Conservation (phyloP, 1,140 invertebrate genomes). For the Pseudomyrmex dendroicus region DNA sequence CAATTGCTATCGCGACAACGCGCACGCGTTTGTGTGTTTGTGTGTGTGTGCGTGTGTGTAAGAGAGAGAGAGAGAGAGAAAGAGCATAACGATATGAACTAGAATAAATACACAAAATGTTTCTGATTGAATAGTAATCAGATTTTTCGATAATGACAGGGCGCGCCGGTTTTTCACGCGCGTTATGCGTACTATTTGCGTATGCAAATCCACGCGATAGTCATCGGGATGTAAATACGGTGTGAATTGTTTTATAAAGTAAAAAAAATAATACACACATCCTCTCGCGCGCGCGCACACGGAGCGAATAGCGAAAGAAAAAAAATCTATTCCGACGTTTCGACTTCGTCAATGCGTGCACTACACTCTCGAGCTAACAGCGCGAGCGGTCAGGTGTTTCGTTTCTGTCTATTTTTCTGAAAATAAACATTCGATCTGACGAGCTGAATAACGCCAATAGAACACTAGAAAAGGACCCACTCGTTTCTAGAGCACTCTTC, state of each 20-base stretch:
- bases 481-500: conserved; percentile 74
- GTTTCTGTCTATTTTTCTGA: conserved; percentile 74
- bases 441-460: conserved; percentile 73
- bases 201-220: conserved; percentile 37
- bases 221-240: conserved; percentile 21
- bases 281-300: no score
- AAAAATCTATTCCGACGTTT: conserved; percentile 56
- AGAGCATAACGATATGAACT: not conserved
- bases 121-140: conserved; percentile 46
- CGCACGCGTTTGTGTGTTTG: no score
- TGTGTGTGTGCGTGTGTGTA: no score
- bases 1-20: conserved; percentile 32
- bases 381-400: conserved; percentile 57
- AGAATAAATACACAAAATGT: conserved; percentile 38
- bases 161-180: conserved; percentile 3
- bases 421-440: conserved; percentile 75
- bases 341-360: conserved; percentile 60
- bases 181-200: conserved; percentile 56
- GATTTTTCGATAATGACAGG: conserved; percentile 35
- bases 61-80: no score
- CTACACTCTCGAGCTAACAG: conserved; percentile 66
- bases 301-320: conserved; percentile 7
- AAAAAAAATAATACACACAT: conserved; percentile 38
- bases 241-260: conserved; percentile 53
- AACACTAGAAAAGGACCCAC: conserved; percentile 73